A percentile compares a stretch with the other conserved stretches of the same genome.
These are phyloP conservation scores for Macrosiphum euphorbiae DNA, from an alignment of 2,888 invertebrate genomes.

Conservation along the genomic window DNA sequence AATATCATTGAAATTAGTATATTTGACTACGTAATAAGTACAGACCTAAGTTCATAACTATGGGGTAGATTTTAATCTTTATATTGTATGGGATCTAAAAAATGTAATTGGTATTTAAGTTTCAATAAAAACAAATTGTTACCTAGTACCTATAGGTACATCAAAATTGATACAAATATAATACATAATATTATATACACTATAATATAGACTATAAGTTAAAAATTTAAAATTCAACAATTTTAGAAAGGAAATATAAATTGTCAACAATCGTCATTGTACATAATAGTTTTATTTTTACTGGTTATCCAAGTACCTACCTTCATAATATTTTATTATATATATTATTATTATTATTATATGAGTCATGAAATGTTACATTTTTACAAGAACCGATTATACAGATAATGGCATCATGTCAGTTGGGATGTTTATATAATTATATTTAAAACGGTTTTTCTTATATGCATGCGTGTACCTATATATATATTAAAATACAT, in stretches of 20 bases:
- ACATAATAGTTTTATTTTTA: background rate
- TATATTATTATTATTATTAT: background rate
- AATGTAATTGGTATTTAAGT: background rate
- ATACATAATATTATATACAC: background rate
- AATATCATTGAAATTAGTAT: background rate
- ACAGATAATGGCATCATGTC: background rate
- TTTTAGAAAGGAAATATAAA: conserved; percentile 24
- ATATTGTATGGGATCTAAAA: background rate
- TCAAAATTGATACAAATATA: background rate
- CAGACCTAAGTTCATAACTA: background rate
- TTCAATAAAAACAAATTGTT: background rate
- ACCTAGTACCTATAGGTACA: background rate
- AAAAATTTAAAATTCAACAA: background rate
- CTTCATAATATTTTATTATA: background rate
- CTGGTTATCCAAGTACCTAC: background rate
- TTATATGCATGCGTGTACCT: background rate
- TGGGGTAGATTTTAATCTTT: background rate
- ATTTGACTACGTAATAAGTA: background rate
- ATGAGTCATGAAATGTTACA: conserved; percentile 26
- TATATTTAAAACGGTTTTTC: background rate
- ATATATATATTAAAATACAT: background rate
- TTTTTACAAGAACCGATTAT: background rate
- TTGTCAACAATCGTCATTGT: background rate
- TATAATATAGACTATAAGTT: background rate
- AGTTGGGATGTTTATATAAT: background rate